phyloP scores from a whole-genome alignment of 37 sponge, comb jelly and placozoan species.

The Beroe ovata region DNA sequence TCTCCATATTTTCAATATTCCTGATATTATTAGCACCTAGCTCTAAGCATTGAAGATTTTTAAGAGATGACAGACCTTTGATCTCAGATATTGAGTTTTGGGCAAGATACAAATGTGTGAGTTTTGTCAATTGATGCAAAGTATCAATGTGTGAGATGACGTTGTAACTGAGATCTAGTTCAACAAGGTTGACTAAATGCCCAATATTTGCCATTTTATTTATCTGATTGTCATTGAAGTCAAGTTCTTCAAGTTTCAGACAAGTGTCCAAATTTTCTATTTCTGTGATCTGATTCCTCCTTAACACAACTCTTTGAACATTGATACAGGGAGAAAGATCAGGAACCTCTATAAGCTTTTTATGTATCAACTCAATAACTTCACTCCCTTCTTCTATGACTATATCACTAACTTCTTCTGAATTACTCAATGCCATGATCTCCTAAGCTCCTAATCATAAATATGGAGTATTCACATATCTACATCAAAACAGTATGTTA shows the following conservation, averaged over 20 bases:
- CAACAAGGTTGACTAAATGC: slow-evolving; percentile 47
- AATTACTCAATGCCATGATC: background rate
- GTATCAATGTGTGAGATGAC: slow-evolving; percentile 1
- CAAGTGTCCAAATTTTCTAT: slow-evolving; percentile 6
- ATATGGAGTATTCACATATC: too few relatives aligned
- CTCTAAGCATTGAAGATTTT: slow-evolving; percentile 25
- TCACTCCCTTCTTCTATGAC: background rate
- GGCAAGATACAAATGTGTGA: slow-evolving; percentile 48
- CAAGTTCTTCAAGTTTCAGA: slow-evolving; percentile 24
- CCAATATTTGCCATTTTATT: slow-evolving; percentile 32
- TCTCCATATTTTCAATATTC: slow-evolving; percentile 71
- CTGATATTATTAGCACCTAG: slow-evolving; percentile 76
- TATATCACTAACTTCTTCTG: slow-evolving; percentile 44
- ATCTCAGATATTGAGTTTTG: slow-evolving; percentile 53
- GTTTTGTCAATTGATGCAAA: background rate
- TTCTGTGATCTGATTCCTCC: slow-evolving; percentile 17
- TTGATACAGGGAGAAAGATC: slow-evolving; percentile 10
- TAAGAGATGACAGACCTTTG: slow-evolving; percentile 28
- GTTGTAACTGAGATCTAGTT: slow-evolving; percentile 59
- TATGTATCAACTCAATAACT: slow-evolving; percentile 19
- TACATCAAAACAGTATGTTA: too few relatives aligned
- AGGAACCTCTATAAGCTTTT: slow-evolving; percentile 34
- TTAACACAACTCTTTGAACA: slow-evolving; percentile 8
- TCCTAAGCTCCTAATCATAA: too few relatives aligned
- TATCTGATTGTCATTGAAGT: slow-evolving; percentile 66